These are phyloP conservation scores for Hippocampus zosterae DNA, from an alignment of 2,113 vertebrate species.

Conservation along the genomic window DNA sequence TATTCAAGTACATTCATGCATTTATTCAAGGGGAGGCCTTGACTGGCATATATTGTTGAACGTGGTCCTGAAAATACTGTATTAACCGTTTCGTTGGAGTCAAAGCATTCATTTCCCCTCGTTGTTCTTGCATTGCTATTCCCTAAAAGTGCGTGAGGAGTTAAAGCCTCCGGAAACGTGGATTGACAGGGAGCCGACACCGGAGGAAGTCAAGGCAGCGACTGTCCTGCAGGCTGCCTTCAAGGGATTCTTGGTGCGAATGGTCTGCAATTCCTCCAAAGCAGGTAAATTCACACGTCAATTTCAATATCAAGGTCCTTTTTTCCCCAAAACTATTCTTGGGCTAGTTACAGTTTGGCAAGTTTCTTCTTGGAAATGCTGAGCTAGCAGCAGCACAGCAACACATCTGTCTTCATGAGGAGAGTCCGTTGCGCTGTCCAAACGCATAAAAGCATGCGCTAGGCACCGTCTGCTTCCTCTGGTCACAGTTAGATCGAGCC, in stretches of 20 bases:
- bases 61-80: background rate
- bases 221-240: constrained; percentile 69
- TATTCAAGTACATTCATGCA: no score
- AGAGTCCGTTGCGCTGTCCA: constrained; percentile 9
- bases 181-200: constrained; percentile 58
- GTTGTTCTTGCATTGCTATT: background rate
- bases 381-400: background rate
- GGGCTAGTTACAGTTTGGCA: background rate
- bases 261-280: constrained; percentile 48
- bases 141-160: constrained; percentile 20
- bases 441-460: constrained; percentile 10
- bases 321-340: no score
- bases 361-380: background rate
- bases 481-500: constrained; percentile 27
- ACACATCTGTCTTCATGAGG: constrained; percentile 11
- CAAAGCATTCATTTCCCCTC: background rate
- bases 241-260: constrained; percentile 57
- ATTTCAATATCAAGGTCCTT: background rate
- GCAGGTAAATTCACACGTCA: constrained; percentile 34
- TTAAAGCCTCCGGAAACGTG: constrained; percentile 46
- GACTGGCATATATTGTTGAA: background rate
- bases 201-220: constrained; percentile 64
- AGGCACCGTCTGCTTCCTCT: constrained; percentile 16
- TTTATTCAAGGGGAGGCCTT: no score
- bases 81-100: background rate